These are phyloP conservation scores for Pangasius larnaudii DNA, from an alignment of 2,797 vertebrate species.

Conservation along the genomic window DNA sequence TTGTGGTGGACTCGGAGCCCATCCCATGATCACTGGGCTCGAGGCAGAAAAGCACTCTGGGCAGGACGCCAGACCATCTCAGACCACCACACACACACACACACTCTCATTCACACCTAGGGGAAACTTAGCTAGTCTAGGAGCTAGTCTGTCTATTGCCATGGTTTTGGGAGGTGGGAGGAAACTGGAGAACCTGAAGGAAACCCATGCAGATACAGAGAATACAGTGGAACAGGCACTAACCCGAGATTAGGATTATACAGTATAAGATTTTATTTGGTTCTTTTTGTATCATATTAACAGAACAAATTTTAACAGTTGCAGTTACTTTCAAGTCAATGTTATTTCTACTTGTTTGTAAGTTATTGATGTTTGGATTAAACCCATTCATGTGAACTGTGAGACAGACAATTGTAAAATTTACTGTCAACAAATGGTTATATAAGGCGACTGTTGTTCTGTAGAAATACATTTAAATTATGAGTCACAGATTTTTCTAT, in stretches of 20 bases:
- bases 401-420: background rate
- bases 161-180: background rate
- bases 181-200: background rate
- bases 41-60: background rate
- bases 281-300: background rate
- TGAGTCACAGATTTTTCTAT: too few species aligned
- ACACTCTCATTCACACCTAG: background rate
- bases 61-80: background rate
- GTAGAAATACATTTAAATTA: too few species aligned
- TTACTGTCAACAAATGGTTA: background rate
- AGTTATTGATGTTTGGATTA: background rate
- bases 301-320: background rate
- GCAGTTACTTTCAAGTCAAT: background rate
- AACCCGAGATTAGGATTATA: background rate
- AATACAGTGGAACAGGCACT: background rate
- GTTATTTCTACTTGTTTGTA: background rate
- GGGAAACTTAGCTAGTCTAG: background rate
- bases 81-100: background rate
- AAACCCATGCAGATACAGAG: background rate
- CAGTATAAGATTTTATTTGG: background rate
- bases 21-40: background rate
- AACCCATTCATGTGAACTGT: background rate
- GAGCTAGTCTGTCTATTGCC: background rate
- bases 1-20: background rate
- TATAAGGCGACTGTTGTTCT: background rate